Evolutionary conservation across 2,888 invertebrate species (phyloP), one percentile per base, ranked within the genome.

Genomic region (Esperia sulphurella): DNA sequence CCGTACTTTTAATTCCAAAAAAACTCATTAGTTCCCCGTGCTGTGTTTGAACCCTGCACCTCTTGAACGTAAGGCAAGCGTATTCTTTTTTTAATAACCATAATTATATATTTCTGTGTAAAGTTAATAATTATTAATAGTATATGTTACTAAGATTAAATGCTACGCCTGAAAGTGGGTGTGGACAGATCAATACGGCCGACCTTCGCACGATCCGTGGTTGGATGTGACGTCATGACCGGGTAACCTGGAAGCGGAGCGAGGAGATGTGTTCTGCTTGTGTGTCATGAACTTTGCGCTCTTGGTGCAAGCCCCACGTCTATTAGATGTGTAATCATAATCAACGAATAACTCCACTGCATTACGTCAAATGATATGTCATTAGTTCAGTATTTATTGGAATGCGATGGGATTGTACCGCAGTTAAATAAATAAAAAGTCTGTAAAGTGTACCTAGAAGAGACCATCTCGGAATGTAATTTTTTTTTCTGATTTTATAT

Each of bases 101-200:
- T 5, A 21, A n/a, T n/a, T 5, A 31, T 31, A 10, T 10, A 31
- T 31, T 31, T 31, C 31, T 2, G 31, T 31, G 31, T 31, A 31
- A 2, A 31, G 8, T 31, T 31, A 31, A 31, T 35, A 43, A 35
- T 43, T 33, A 33, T 43, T 41, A 41, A 12, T n/a, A n/a, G 14
- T 33, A 39, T n/a, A 6, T 8, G 28, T 40, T 37, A 38, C 30
- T 21, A 31, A 37, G 28, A 46, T 49, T 46, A 47, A 43, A 47
- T 39, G 12, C 29, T 7, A 38, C 40, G 38, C 13, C 31, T 12
- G 9, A 43, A 43, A 33, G 61, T 66, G 68, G 72, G 77, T 71
- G 71, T 72, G 76, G 72, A 68, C 71, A 71, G 82, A 88, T 88
- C 86, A 80, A 88, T 87, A 84, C 71, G 68, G 68, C 60, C 77